Evolutionary conservation across 2,888 invertebrate genomes (phyloP).

Genomic region (Saturnia pavonia): DNA sequence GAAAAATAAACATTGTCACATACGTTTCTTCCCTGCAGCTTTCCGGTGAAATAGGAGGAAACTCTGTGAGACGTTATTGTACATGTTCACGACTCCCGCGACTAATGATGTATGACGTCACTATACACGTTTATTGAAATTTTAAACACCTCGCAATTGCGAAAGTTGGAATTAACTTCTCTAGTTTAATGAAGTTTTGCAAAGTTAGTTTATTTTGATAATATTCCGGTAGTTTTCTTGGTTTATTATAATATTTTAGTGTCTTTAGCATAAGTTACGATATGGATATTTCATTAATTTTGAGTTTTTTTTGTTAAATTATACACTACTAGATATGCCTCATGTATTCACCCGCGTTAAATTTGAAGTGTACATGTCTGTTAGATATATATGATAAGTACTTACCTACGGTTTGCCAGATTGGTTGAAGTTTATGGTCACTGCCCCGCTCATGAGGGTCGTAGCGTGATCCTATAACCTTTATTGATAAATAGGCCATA

Average conservation of each 20-base stretch:
- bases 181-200: slow-evolving; percentile 47
- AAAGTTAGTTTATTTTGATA: slow-evolving; percentile 37
- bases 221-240: slow-evolving; percentile 37
- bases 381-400: too few species aligned
- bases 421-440: too few species aligned
- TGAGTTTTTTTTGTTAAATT: background rate
- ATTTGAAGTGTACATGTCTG: too few species aligned
- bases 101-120: slow-evolving; percentile 70
- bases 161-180: slow-evolving; percentile 59
- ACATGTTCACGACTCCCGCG: slow-evolving; percentile 44
- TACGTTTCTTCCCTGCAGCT: background rate
- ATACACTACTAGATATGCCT: background rate
- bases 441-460: too few species aligned
- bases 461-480: too few species aligned
- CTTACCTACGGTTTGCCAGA: too few species aligned
- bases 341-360: too few species aligned
- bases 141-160: slow-evolving; percentile 46
- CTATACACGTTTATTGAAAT: slow-evolving; percentile 52
- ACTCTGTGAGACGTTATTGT: slow-evolving; percentile 12
- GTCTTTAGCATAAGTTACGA: background rate
- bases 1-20: slow-evolving; percentile 6
- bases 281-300: background rate
- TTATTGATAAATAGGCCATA: too few species aligned
- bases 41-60: slow-evolving; percentile 7
- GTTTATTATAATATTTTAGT: slow-evolving; percentile 19